Percentiles rank a stretch among this genome's conserved stretches.
Evolutionary conservation across 2,797 vertebrate genomes (phyloP).

Genomic region (Natrix natrix): DNA sequence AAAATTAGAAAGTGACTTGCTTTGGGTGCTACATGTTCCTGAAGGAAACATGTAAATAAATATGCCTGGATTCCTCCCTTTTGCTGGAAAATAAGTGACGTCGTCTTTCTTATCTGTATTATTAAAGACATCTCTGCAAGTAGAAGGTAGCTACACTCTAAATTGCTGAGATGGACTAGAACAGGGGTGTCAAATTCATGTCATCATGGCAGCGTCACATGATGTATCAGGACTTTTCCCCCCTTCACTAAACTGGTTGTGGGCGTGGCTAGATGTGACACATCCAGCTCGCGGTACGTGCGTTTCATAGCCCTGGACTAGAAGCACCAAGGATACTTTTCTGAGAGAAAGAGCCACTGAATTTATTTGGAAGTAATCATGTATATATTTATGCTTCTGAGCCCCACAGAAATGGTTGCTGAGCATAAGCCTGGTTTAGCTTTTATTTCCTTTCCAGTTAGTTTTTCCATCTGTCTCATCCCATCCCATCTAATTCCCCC

Average conservation of each 20-base stretch:
- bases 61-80: background rate
- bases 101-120: background rate
- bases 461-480: background rate
- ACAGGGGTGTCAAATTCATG: too few species aligned
- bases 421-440: background rate
- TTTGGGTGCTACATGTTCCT: background rate
- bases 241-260: too few species aligned
- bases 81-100: background rate
- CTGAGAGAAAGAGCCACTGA: background rate
- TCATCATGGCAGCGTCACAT: too few species aligned
- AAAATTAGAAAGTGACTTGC: background rate
- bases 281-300: accelerated
- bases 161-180: background rate
- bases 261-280: too few species aligned
- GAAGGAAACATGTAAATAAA: background rate
- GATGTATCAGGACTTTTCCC: too few species aligned
- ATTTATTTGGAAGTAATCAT: background rate
- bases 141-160: background rate
- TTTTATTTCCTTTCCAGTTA: background rate
- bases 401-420: background rate
- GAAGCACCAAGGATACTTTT: background rate
- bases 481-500: background rate
- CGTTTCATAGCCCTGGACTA: background rate
- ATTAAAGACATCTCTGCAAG: background rate
- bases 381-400: background rate